phyloP scores from a whole-genome alignment of 2,888 invertebrate genomes.

The Cryptosula pallasiana region DNA sequence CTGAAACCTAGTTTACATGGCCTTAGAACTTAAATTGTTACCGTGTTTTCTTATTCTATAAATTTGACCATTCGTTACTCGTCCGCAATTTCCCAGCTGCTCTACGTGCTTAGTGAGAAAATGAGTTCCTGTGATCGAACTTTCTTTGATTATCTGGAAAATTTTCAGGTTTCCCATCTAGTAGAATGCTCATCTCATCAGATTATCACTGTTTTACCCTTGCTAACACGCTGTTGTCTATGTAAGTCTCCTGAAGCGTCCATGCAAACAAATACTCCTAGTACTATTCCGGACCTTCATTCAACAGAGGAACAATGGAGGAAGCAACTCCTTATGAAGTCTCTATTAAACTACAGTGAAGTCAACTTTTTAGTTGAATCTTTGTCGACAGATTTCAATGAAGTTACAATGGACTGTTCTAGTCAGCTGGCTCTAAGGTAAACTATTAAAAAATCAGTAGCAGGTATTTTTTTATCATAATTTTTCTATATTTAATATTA shows the following conservation, averaged over 20 bases:
- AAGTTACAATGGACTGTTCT: neutral
- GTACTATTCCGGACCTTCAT: too few species aligned
- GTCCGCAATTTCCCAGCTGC: too few species aligned
- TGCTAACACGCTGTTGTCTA: neutral
- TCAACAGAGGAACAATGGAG: neutral
- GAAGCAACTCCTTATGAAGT: neutral
- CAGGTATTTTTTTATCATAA: too few species aligned
- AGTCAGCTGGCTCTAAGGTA: neutral
- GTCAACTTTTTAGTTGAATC: neutral
- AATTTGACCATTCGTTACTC: too few species aligned
- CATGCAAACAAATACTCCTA: too few species aligned
- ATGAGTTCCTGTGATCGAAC: too few species aligned
- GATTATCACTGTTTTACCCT: neutral
- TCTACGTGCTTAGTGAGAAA: too few species aligned
- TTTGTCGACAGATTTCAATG: constrained; percentile 16
- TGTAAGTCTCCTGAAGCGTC: neutral
- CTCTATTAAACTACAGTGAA: neutral
- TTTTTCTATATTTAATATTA: too few species aligned
- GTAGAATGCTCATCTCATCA: neutral
- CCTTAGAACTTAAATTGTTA: too few species aligned
- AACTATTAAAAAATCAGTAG: too few species aligned
- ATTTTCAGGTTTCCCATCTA: neutral
- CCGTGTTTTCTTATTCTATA: too few species aligned
- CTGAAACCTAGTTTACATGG: too few species aligned
- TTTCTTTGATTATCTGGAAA: constrained; percentile 13